A percentile compares a stretch with the other conserved stretches of the same genome.
Conservation (phyloP, 2,888 invertebrate species). For the Diogma glabrata region DNA sequence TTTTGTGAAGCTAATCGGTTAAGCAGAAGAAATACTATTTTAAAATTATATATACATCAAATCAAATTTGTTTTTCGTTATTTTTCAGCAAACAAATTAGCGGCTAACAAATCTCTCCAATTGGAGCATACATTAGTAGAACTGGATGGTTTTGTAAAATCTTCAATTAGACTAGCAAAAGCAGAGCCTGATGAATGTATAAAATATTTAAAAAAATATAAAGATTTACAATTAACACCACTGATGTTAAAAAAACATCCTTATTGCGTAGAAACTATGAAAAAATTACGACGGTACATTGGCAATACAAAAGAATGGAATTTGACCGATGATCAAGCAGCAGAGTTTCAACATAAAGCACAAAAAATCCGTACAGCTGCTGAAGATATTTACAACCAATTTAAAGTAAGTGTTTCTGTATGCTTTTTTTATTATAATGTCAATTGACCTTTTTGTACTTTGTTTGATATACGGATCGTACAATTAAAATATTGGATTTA, state of each 20-base stretch:
- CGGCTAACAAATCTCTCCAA: conserved; percentile 2
- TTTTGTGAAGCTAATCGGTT: too few relatives aligned
- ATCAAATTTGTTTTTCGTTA: too few relatives aligned
- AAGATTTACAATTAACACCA: conserved; percentile 40
- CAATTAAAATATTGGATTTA: too few relatives aligned
- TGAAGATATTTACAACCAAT: conserved; percentile 37
- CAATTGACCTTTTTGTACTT: too few relatives aligned
- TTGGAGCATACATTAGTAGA: conserved; percentile 52
- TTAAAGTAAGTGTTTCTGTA: too few relatives aligned
- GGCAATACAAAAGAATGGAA: conserved; percentile 70
- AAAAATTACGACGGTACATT: conserved; percentile 62
- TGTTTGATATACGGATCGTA: too few relatives aligned
- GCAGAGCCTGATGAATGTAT: conserved; percentile 65
- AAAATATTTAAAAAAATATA: conserved; percentile 50
- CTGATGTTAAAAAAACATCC: conserved; percentile 75
- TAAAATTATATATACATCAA: too few relatives aligned
- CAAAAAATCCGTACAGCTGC: conserved; percentile 58
- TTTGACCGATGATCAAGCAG: conserved; percentile 45
- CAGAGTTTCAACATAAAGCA: conserved; percentile 54
- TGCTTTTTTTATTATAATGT: too few relatives aligned
- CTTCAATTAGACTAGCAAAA: conserved; percentile 49
- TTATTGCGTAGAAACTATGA: conserved; percentile 63
- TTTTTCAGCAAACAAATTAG: conserved; percentile 5
- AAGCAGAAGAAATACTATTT: too few relatives aligned
- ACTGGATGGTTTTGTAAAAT: conserved; percentile 53